A percentile compares a stretch with the other conserved stretches of the same genome.
phyloP scores from a whole-genome alignment of 2,888 invertebrate species.

The Bombylius major region DNA sequence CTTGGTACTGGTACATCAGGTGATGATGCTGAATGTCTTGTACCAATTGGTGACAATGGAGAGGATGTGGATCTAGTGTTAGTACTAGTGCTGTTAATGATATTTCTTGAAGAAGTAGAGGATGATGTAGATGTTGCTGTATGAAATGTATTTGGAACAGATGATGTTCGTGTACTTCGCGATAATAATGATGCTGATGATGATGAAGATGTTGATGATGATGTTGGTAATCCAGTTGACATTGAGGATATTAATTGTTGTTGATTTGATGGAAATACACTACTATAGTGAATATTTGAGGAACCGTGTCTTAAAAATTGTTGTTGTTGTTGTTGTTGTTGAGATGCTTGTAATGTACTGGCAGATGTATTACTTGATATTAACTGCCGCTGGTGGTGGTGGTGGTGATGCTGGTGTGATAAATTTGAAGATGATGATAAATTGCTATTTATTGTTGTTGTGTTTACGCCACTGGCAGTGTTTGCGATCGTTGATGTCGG shows the following conservation, averaged over 20 bases:
- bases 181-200: conserved; percentile 14
- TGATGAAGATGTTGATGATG: conserved; percentile 23
- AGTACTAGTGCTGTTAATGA: background rate
- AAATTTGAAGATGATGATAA: conserved; percentile 14
- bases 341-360: conserved; percentile 7
- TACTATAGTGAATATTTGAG: conserved; percentile 1
- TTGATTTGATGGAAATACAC: background rate
- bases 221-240: conserved; percentile 20
- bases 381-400: conserved; percentile 10
- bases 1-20: conserved; percentile 13
- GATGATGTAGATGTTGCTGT: background rate
- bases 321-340: conserved; percentile 2
- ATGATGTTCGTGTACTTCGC: background rate
- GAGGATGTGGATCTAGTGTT: background rate
- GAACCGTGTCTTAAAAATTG: background rate
- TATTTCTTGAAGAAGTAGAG: background rate
- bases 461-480: conserved; percentile 6
- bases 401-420: conserved; percentile 12
- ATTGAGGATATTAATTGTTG: conserved; percentile 10
- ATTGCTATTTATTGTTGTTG: background rate
- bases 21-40: conserved; percentile 8
- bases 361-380: background rate
- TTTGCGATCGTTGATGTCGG: background rate
- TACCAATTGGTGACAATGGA: background rate
- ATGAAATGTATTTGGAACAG: background rate